Base-by-base conservation (phyloP, 2,113 vertebrate genomes). In the Centrocercus urophasianus region DNA sequence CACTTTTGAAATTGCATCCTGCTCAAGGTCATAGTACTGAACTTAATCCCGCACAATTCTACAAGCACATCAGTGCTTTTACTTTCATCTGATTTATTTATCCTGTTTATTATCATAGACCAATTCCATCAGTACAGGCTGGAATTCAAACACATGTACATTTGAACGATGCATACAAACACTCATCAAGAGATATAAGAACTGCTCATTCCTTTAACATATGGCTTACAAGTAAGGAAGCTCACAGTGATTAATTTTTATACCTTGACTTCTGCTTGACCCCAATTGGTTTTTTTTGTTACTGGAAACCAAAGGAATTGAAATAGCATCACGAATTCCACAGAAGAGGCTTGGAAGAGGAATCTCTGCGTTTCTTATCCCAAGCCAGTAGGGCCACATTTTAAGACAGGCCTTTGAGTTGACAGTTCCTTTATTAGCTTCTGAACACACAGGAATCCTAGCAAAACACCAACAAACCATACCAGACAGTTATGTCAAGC, bases 201-300 rank as follows among this genome's bases (percentile, higher is more conserved):
- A n/a, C 52, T 64, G 56, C 63, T 45, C 38, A 47, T 42, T 67
- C 52, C 72, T 80, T 61, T 75, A 73, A 61, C 36, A 20, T 15
- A 79, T 10, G 16, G 57, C 61, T 54, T 32, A 20, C 2, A 88
- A 80, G 86, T 88, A 40, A 87, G 52, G 57, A 71, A 24, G 30
- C 65, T 74, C 64, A 75, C 0, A 60, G 78, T 4, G 2, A 45
- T 75, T 21, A 43, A 86, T 89, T 95, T 95, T 88, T 89, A 77
- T 83, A 95, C 88, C 81, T 94, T 90, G 87, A 96, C 96, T 96
- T 93, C 17, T 79, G 72, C 28, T 86, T 95, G 90, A 97, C 93
- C 94, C n/a, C 61, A 61, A 7, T 14, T 22, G 15, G 42, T 75
- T 24, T 78, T 24, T 10, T 83, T 77, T 81, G 88, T 94, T 93